Evolutionary conservation across 2,888 invertebrate genomes (phyloP).

Genomic region (Cheilosia pagana): DNA sequence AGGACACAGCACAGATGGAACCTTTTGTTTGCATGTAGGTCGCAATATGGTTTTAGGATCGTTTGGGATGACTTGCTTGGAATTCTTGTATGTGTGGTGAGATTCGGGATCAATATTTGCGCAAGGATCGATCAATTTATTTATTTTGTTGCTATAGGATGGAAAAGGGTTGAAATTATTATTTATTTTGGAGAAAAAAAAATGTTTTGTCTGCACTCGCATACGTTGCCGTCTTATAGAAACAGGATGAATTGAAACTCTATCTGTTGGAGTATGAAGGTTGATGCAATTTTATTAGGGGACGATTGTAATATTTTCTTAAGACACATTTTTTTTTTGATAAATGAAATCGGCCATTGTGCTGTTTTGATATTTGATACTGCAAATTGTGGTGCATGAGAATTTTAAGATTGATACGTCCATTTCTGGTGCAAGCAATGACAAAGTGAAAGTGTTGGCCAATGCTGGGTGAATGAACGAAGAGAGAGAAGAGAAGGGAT

Average conservation of each 20-base stretch:
- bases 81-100: conserved; percentile 30
- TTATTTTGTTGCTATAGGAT: conserved; percentile 64
- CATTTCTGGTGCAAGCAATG: background rate
- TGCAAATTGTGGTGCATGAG: conserved; percentile 57
- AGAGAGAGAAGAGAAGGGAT: background rate
- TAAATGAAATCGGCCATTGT: conserved; percentile 33
- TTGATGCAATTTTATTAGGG: conserved; percentile 55
- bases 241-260: conserved; percentile 38
- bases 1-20: conserved; percentile 45
- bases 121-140: conserved; percentile 71
- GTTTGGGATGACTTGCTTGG: conserved; percentile 17
- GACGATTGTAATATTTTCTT: conserved; percentile 50
- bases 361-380: conserved; percentile 56
- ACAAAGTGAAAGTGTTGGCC: conserved; percentile 6
- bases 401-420: conserved; percentile 21
- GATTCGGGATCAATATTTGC: conserved; percentile 71
- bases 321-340: conserved; percentile 24
- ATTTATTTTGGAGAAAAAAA: conserved; percentile 48
- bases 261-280: conserved; percentile 45
- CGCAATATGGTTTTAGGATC: conserved; percentile 61
- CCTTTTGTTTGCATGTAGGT: conserved; percentile 48
- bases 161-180: conserved; percentile 67
- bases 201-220: conserved; percentile 40
- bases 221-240: conserved; percentile 21
- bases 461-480: background rate